A percentile compares a stretch with the other conserved stretches of the same genome.
phyloP scores from a whole-genome alignment of 2,888 invertebrate species.

The Drosophila monieri region DNA sequence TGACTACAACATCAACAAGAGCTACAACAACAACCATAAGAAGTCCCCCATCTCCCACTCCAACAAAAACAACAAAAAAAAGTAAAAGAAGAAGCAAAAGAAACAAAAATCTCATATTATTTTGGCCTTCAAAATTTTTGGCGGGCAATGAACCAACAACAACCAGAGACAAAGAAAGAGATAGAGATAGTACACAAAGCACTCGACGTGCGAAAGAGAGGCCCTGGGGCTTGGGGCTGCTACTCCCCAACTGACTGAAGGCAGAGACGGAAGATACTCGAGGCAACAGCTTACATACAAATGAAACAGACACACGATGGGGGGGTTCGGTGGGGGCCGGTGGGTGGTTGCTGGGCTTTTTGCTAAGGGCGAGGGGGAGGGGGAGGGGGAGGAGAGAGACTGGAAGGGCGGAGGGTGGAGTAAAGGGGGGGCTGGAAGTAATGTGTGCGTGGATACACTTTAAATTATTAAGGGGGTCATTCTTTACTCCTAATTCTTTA shows the following conservation, averaged over 20 bases:
- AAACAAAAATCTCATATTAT: conserved; percentile 75
- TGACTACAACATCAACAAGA: conserved; percentile 52
- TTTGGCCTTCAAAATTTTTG: conserved; percentile 83
- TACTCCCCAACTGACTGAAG: too few relatives aligned
- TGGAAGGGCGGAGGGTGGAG: neutral
- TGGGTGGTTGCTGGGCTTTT: neutral
- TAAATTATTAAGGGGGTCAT: neutral
- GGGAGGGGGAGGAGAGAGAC: conserved; percentile 3
- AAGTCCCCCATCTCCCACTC: neutral
- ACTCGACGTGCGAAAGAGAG: conserved; percentile 3
- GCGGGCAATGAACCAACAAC: conserved; percentile 83
- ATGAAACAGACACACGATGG: conserved; percentile 7
- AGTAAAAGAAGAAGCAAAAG: conserved; percentile 28
- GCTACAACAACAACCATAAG: conserved; percentile 10
- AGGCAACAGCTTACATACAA: conserved; percentile 23
- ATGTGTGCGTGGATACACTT: conserved; percentile 5
- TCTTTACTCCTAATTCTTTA: too few relatives aligned
- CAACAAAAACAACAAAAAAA: conserved; percentile 24
- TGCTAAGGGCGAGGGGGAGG: neutral
- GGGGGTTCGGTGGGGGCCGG: conserved; percentile 10
- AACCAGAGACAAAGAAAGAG: conserved; percentile 52
- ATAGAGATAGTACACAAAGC: conserved; percentile 7
- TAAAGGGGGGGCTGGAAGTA: neutral
- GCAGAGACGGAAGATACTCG: neutral
- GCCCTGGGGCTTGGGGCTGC: neutral